Evolutionary conservation across 2,797 vertebrate genomes (phyloP), one percentile per base, ranked within the genome.

Genomic region (Siniperca undulata): DNA sequence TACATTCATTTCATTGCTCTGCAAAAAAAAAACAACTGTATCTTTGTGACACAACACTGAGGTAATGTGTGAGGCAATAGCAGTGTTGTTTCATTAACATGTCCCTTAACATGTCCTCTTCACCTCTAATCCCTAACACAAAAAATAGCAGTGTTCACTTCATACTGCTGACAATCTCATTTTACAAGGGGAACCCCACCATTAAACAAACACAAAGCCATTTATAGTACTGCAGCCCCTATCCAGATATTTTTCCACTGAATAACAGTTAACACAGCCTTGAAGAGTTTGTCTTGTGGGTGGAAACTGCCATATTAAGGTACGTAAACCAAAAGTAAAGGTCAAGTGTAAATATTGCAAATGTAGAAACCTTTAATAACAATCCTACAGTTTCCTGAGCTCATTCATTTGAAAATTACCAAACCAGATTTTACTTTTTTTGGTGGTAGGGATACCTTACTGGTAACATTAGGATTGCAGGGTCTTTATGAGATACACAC

Each of bases 141-240:
- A 66, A 59, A 34, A 42, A 48, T 4, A 38, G 10, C 20, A 27
- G 55, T 65, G 44, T 69, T 65, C 30, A 70, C 13, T 60, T 78
- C 19, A 46, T 66, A 68, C n/a, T 53, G 14, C 50, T 16, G 50
- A 70, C 38, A 34, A 42, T n/a, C 46, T 34, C 14, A 10, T 59
- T 80, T 76, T 52, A 75, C 17, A 38, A 77, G 60, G 38, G 27
- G 55, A 77, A 64, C 66, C 77, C 42, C 65, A 62, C 58, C 71
- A 55, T 60, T 59, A 53, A 70, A 76, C 53, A 77, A 38, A 76
- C 53, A 70, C 59, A 68, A 80, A 62, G 19, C 3, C 27, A 69
- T 38, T 75, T 52, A 20, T 48, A 77, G 24, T 36, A 11, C 27
- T 40, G 44, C 22, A 77, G 59, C 50, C 64, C 36, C 52, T 2